phyloP scores from a whole-genome alignment of 2,113 vertebrate species.

The Calyptommatus sinebrachiatus region DNA sequence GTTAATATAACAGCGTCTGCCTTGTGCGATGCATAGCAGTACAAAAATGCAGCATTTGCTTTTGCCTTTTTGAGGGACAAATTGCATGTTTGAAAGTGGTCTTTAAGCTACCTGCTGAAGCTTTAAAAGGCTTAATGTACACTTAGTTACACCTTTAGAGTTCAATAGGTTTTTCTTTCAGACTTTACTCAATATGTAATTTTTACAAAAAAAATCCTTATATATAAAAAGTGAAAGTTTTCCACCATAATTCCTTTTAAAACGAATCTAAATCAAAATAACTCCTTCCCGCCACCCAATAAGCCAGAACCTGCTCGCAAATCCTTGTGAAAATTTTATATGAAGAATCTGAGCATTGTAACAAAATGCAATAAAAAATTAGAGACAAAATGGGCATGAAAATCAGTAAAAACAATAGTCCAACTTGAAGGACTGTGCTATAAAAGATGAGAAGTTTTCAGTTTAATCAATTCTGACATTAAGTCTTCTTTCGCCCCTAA shows the following conservation, averaged over 20 bases:
- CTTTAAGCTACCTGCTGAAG: not conserved
- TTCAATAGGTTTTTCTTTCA: not conserved
- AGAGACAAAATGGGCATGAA: not conserved
- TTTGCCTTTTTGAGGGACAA: conserved; percentile 40
- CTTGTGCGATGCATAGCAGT: conserved; percentile 17
- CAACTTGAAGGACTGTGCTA: not conserved
- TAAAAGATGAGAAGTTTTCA: not conserved
- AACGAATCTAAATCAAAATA: not conserved
- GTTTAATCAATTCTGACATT: conserved; percentile 13
- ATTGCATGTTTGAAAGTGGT: conserved; percentile 18
- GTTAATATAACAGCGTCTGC: conserved; percentile 35
- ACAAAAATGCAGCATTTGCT: conserved; percentile 45
- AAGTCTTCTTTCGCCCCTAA: conserved; percentile 25
- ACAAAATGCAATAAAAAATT: not conserved
- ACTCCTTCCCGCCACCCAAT: no score
- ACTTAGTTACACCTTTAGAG: not conserved
- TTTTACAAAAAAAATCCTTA: not conserved
- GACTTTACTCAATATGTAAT: not conserved
- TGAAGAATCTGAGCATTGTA: not conserved
- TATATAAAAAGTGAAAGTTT: not conserved
- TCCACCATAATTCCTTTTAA: not conserved
- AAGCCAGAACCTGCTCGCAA: not conserved
- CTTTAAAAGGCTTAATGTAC: not conserved
- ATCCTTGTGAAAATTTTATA: not conserved
- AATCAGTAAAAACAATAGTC: not conserved